phyloP scores from a whole-genome alignment of 2,888 invertebrate species.

The Seira sanloemensis region DNA sequence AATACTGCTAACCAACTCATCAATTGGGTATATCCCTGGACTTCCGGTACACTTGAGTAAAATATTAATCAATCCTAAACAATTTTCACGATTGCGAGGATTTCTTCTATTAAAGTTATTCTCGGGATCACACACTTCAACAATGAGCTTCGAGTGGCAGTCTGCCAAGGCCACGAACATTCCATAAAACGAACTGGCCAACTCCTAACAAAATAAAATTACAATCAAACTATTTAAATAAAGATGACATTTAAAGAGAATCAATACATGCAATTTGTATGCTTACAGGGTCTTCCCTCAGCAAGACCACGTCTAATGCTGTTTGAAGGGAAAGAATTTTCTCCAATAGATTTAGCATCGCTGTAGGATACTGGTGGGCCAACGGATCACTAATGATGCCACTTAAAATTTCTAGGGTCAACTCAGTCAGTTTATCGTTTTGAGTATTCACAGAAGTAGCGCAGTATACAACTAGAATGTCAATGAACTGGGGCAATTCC shows the following conservation, averaged over 20 bases:
- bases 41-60: constrained; percentile 69
- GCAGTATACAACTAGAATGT: constrained; percentile 63
- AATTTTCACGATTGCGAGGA: constrained; percentile 66
- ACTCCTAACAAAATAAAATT: constrained; percentile 59
- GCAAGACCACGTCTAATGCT: constrained; percentile 64
- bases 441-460: constrained; percentile 59
- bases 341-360: constrained; percentile 67
- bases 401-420: constrained; percentile 70
- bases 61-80: constrained; percentile 65
- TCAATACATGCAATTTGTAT: constrained; percentile 14
- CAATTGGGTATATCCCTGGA: constrained; percentile 70
- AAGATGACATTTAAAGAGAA: background rate
- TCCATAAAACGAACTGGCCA: constrained; percentile 71
- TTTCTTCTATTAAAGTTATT: constrained; percentile 56
- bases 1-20: constrained; percentile 71
- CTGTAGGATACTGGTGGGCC: constrained; percentile 68
- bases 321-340: constrained; percentile 69
- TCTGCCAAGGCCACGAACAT: constrained; percentile 71
- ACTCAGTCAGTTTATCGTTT: constrained; percentile 66
- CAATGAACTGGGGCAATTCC: constrained; percentile 61
- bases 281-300: constrained; percentile 67
- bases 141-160: constrained; percentile 69
- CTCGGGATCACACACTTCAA: constrained; percentile 71
- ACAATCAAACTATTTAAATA: background rate
- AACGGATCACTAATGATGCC: constrained; percentile 69